Percentiles rank a stretch among this genome's conserved stretches.
These are phyloP conservation scores for Takifugu flavidus DNA, from an alignment of 2,113 vertebrate genomes.

Conservation along the genomic window DNA sequence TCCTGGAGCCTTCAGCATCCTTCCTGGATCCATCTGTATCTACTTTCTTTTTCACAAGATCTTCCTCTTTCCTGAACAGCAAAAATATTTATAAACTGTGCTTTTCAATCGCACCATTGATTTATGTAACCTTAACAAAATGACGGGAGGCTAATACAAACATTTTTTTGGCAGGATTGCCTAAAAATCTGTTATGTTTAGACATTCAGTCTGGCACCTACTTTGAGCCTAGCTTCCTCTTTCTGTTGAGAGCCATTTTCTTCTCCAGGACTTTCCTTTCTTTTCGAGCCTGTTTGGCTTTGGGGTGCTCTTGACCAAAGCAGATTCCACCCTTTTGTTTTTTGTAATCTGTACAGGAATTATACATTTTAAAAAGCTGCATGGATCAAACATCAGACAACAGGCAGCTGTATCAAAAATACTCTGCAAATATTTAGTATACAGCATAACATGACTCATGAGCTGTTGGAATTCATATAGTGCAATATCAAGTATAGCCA, in stretches of 20 bases:
- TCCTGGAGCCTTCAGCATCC: slow-evolving; percentile 76
- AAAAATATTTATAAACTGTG: neutral
- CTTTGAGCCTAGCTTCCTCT: slow-evolving; percentile 90
- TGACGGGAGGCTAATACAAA: neutral
- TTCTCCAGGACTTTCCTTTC: slow-evolving; percentile 96
- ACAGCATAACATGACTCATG: neutral
- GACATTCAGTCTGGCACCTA: slow-evolving; percentile 41
- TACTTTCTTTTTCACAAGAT: slow-evolving; percentile 76
- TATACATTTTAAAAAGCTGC: too few species aligned
- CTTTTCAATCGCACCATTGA: too few species aligned
- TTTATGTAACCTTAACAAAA: too few species aligned
- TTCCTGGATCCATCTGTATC: slow-evolving; percentile 13
- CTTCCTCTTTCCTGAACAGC: slow-evolving; percentile 68
- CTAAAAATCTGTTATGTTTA: neutral
- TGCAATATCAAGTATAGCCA: too few species aligned
- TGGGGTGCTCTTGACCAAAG: slow-evolving; percentile 57
- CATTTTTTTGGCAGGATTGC: neutral
- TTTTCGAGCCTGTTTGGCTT: slow-evolving; percentile 93
- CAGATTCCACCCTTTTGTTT: slow-evolving; percentile 42
- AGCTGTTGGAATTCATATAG: neutral
- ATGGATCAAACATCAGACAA: too few species aligned
- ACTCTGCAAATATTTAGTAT: neutral
- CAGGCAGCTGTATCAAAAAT: neutral
- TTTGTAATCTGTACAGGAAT: slow-evolving; percentile 49
- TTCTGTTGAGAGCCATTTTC: slow-evolving; percentile 93